These are phyloP conservation scores for Andrena dorsata DNA, from an alignment of 2,888 invertebrate genomes.

Conservation along the genomic window DNA sequence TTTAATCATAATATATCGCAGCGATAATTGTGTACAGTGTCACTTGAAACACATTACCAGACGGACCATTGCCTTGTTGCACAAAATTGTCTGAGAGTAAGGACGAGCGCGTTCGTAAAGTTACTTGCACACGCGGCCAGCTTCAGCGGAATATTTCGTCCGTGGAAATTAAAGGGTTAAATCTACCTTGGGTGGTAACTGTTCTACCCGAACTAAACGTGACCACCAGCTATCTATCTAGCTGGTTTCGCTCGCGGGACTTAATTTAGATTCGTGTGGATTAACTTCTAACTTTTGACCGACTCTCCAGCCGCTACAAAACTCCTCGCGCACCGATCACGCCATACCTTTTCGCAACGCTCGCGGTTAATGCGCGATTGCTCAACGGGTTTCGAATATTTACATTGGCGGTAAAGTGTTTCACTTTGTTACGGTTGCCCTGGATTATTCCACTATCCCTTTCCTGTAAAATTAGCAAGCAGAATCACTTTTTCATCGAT, in stretches of 20 bases:
- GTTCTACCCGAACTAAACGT: slow-evolving; percentile 52
- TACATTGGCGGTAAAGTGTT: neutral
- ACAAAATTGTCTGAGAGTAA: neutral
- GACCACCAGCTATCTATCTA: slow-evolving; percentile 59
- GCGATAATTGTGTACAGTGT: neutral
- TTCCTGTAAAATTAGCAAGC: neutral
- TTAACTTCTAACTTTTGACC: slow-evolving; percentile 63
- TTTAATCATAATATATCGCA: neutral
- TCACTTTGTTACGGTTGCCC: neutral
- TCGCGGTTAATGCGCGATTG: slow-evolving; percentile 4
- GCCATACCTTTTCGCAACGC: slow-evolving; percentile 17
- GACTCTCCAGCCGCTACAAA: slow-evolving; percentile 30
- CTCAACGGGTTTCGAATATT: slow-evolving; percentile 1
- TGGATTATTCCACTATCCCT: neutral
- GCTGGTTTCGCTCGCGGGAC: slow-evolving; percentile 45
- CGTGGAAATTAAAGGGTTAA: slow-evolving; percentile 53
- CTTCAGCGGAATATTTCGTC: slow-evolving; percentile 35
- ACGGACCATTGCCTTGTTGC: neutral
- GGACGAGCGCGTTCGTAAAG: slow-evolving; percentile 11
- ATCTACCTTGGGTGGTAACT: slow-evolving; percentile 43
- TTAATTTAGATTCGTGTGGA: slow-evolving; percentile 63
- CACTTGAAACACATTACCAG: neutral
- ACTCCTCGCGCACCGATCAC: slow-evolving; percentile 36
- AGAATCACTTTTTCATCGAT: too few species aligned
- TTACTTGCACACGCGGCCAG: slow-evolving; percentile 14